phyloP scores from a whole-genome alignment of 2,888 invertebrate species.

The Neoascia interrupta region DNA sequence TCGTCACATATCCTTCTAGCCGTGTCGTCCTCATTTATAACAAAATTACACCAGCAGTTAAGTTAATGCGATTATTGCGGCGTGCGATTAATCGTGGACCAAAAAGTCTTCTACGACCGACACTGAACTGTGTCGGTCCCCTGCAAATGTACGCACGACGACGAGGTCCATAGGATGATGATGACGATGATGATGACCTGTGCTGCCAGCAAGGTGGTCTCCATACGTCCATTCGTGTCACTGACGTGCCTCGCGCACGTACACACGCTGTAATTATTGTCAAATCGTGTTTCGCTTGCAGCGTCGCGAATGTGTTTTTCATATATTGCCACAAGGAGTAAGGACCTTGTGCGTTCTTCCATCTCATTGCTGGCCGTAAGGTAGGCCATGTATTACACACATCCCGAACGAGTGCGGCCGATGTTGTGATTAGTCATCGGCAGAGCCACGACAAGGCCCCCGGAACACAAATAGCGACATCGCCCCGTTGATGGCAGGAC shows the following conservation, averaged over 20 bases:
- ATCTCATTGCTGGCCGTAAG: conserved; percentile 56
- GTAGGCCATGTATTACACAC: conserved; percentile 41
- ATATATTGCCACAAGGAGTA: conserved; percentile 38
- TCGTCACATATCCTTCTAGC: conserved; percentile 45
- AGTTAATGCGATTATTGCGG: conserved; percentile 64
- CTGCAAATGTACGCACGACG: conserved; percentile 2
- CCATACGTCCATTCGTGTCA: conserved; percentile 51
- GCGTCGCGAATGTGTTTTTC: conserved; percentile 39
- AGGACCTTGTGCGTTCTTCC: conserved; percentile 47
- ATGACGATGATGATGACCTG: conserved; percentile 57
- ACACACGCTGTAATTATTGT: conserved; percentile 47
- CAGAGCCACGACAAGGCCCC: conserved; percentile 24
- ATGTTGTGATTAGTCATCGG: conserved; percentile 65
- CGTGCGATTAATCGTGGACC: conserved; percentile 54
- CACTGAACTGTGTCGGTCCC: no score
- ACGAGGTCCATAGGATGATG: neutral
- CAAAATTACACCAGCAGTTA: conserved; percentile 47
- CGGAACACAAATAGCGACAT: conserved; percentile 25
- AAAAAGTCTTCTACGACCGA: conserved; percentile 5
- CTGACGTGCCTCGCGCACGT: conserved; percentile 17
- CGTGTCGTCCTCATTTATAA: conserved; percentile 49
- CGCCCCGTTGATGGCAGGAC: conserved; percentile 56
- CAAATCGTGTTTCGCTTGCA: conserved; percentile 56
- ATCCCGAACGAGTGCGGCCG: conserved; percentile 47
- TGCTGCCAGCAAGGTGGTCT: conserved; percentile 51